Conservation (phyloP, 2,113 vertebrate genomes). For the Vulpes lagopus region DNA sequence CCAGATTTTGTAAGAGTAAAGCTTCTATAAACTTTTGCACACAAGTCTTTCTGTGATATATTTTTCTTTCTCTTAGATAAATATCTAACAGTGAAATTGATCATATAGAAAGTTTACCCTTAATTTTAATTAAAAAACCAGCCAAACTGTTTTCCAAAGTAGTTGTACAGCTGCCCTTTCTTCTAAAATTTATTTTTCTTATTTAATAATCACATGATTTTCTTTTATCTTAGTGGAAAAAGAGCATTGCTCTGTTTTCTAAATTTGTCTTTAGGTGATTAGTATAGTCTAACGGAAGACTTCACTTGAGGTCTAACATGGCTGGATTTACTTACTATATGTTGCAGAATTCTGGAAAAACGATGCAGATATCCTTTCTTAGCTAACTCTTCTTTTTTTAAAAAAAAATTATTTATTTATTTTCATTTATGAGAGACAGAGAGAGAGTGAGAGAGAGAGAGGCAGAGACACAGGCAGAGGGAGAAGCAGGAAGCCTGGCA, state of each 20-base stretch:
- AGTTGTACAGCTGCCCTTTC: not conserved
- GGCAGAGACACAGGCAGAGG: no score
- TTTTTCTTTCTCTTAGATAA: not conserved
- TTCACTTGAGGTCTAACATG: not conserved
- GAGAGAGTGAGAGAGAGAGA: no score
- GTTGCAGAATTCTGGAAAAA: not conserved
- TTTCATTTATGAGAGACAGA: no score
- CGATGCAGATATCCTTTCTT: not conserved
- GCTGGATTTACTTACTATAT: not conserved
- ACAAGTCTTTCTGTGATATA: not conserved
- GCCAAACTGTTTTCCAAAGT: not conserved
- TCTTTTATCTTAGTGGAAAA: not conserved
- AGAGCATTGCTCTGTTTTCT: not conserved
- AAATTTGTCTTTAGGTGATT: conserved; percentile 12
- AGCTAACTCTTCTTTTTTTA: not conserved
- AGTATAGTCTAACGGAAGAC: not conserved
- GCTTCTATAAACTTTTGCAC: not conserved
- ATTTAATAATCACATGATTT: not conserved
- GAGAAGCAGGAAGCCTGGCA: no score
- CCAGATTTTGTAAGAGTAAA: not conserved
- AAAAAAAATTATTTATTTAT: no score
- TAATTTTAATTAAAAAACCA: not conserved
- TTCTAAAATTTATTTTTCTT: not conserved
- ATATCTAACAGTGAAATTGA: not conserved
- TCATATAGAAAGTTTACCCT: not conserved